These are phyloP conservation scores for Delichon dasypus DNA, from an alignment of 2,797 vertebrate genomes.

Conservation along the genomic window DNA sequence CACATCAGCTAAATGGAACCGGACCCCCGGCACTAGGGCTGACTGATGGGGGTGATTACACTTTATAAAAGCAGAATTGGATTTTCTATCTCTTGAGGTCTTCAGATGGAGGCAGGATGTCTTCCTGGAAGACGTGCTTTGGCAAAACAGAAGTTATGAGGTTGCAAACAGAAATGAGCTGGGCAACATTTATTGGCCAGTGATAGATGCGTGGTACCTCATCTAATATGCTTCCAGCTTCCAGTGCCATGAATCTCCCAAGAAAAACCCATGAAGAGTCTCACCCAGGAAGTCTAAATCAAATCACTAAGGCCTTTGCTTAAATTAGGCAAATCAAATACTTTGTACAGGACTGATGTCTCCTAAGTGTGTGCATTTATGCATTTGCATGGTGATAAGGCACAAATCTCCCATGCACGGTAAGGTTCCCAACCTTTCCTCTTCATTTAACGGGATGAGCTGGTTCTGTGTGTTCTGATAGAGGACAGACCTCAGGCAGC, in stretches of 20 bases:
- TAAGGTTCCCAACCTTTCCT: neutral
- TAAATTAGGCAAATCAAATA: neutral
- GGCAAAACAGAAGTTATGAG: constrained; percentile 16
- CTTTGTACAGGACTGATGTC: neutral
- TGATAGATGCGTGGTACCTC: neutral
- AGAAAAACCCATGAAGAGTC: neutral
- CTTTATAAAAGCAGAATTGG: constrained; percentile 3
- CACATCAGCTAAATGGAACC: neutral
- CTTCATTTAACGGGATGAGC: neutral
- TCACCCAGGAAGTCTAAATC: constrained; percentile 32
- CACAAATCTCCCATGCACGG: accelerated
- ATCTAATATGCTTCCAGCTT: neutral
- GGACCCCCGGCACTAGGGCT: accelerated
- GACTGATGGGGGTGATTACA: constrained; percentile 41
- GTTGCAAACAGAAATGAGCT: constrained; percentile 11
- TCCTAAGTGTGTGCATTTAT: neutral
- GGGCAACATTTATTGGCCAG: neutral
- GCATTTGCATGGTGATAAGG: neutral
- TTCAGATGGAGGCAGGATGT: neutral
- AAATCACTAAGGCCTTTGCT: neutral
- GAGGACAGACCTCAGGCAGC: neutral
- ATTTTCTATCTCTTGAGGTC: constrained; percentile 40
- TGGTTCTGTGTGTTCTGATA: neutral
- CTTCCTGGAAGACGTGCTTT: neutral
- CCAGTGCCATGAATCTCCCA: constrained; percentile 20